Percentiles rank a stretch among this genome's conserved stretches.
These are phyloP conservation scores for Australoheros scitulus DNA, from an alignment of 2,113 vertebrate genomes.

Conservation along the genomic window DNA sequence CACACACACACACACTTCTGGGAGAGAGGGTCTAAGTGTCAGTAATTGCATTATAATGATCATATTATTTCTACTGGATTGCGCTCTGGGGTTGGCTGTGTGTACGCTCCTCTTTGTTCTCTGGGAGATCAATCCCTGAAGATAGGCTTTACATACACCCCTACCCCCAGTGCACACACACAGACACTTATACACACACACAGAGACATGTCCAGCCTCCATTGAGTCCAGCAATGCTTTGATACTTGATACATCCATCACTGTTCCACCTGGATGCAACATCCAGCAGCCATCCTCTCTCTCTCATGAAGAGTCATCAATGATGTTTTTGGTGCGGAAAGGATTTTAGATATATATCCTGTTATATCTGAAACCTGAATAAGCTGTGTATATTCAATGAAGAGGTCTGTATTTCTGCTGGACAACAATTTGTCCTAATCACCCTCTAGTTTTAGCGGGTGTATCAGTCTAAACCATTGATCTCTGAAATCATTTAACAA, in stretches of 20 bases:
- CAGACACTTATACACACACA: constrained; percentile 6
- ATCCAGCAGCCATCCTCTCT: constrained; percentile 40
- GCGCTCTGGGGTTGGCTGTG: constrained; percentile 62
- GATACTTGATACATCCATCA: constrained; percentile 72
- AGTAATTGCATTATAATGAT: constrained; percentile 81
- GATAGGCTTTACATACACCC: constrained; percentile 44
- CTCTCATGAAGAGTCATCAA: constrained; percentile 35
- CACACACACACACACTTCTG: constrained; percentile 52
- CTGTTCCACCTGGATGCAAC: constrained; percentile 71
- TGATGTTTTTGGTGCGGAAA: constrained; percentile 14
- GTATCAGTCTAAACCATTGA: constrained; percentile 20
- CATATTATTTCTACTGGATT: constrained; percentile 76
- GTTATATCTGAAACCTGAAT: constrained; percentile 50
- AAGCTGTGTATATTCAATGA: constrained; percentile 44
- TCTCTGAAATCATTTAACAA: constrained; percentile 1
- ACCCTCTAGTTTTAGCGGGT: constrained; percentile 36
- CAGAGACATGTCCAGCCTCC: constrained; percentile 3
- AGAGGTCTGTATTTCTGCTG: constrained; percentile 50
- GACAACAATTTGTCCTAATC: constrained; percentile 41
- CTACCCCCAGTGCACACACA: constrained; percentile 3
- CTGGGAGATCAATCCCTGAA: constrained; percentile 56
- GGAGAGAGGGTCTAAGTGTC: constrained; percentile 72
- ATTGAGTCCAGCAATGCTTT: constrained; percentile 56
- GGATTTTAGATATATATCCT: constrained; percentile 49
- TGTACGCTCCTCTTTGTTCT: constrained; percentile 66